These are phyloP conservation scores for Heliconius melpomene DNA, from an alignment of 1,140 invertebrate species.

Conservation along the genomic window DNA sequence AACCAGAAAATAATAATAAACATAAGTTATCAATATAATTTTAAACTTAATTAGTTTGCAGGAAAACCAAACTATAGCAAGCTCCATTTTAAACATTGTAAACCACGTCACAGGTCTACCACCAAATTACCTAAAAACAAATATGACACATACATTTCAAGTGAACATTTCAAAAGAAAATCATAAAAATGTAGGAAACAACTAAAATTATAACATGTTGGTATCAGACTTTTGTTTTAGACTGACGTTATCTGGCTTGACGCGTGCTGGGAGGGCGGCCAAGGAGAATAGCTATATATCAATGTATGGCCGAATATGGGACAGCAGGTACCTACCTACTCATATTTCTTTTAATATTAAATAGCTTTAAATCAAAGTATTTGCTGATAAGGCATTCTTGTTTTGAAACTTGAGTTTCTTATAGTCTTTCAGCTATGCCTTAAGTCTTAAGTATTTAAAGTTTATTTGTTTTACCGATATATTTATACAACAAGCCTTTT, in stretches of 20 bases:
- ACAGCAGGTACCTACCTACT: slow-evolving; percentile 23
- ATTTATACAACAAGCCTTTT: too few relatives aligned
- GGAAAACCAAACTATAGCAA: too few relatives aligned
- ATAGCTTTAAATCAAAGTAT: slow-evolving; percentile 26
- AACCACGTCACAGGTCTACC: background rate
- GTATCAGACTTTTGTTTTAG: slow-evolving; percentile 24
- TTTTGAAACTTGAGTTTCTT: background rate
- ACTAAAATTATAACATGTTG: background rate
- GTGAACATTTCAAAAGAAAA: background rate
- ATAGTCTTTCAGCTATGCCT: too few relatives aligned
- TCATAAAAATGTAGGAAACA: background rate
- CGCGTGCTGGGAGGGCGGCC: slow-evolving; percentile 38
- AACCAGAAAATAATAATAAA: too few relatives aligned
- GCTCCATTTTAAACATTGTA: too few relatives aligned
- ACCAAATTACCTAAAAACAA: background rate
- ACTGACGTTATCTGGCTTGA: slow-evolving; percentile 35
- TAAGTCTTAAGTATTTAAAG: too few relatives aligned
- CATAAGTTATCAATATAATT: too few relatives aligned
- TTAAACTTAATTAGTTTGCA: too few relatives aligned
- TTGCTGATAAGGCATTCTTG: background rate
- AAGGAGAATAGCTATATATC: slow-evolving; percentile 38
- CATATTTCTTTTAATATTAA: slow-evolving; percentile 18
- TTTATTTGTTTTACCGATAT: too few relatives aligned
- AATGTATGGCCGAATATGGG: slow-evolving; percentile 34
- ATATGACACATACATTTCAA: background rate